Evolutionary conservation across 2,113 vertebrate species (phyloP), one percentile per base, ranked within the genome.

Genomic region (Corythoichthys haematopterus): DNA sequence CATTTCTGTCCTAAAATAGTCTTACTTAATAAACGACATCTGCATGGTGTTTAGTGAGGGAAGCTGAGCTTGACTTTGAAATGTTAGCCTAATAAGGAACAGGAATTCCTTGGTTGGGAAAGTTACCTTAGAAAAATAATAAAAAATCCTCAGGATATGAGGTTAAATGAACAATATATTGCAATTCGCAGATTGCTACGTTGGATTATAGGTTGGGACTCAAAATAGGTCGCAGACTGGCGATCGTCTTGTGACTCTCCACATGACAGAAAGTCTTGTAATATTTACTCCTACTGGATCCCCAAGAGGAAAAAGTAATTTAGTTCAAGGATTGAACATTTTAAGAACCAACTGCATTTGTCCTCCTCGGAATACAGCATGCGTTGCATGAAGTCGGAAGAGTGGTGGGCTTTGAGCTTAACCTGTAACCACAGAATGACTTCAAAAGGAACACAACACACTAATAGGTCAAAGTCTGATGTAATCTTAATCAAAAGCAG

Each of bases 381-480:
- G 74, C 76, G 74, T 80, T 81, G 69, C 74, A 68, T 77, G 56
- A 80, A 75, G 71, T 77, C 64, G 58, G 72, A 74, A 77, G 80
- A 88, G 81, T 85, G 87, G 84, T 85, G 81, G 85, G 79, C 72
- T 86, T 85, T 83, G 77, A 85, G 81, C 72, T 83, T 83, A 88
- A 89, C 87, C 88, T 90, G 86, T 72, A 87, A 83, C 86, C 87
- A 85, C 88, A 87, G 75, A 83, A 83, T 79, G 84, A 85, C 87
- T 88, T 90, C 83, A 87, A 88, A 89, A 84, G 87, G 85, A 87
- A 86, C 83, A 82, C 61, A 67, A 81, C 84, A 72, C 85, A 84
- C 85, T 90, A 89, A 90, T 87, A 88, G 88, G 85, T 90, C 85
- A 90, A 88, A 90, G 86, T 85, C 86, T 90, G 87, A 88, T 90